Evolutionary conservation across 2,888 invertebrate species (phyloP).

Genomic region (Hirtodrosophila duncani): DNA sequence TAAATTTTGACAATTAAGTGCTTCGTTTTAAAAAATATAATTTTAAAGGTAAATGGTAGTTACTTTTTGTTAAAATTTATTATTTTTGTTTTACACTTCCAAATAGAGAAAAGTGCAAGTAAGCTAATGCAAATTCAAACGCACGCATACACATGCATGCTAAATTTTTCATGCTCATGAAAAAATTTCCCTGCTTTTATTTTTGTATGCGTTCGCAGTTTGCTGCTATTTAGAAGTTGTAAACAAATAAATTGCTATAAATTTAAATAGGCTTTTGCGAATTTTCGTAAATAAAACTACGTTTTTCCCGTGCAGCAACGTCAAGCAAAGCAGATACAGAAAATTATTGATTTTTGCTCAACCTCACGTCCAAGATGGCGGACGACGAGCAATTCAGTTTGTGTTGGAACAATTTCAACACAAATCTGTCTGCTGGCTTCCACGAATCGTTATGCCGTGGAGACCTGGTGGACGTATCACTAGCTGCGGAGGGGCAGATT

Average conservation of each 20-base stretch:
- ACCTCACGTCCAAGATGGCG: constrained; percentile 81
- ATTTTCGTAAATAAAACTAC: too few species aligned
- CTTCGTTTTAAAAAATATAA: constrained; percentile 23
- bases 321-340: constrained; percentile 55
- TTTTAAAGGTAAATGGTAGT: constrained; percentile 13
- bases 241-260: constrained; percentile 35
- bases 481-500: constrained; percentile 85
- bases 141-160: constrained; percentile 5
- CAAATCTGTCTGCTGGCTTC: constrained; percentile 85
- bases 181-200: constrained; percentile 64
- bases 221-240: constrained; percentile 33
- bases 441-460: constrained; percentile 85
- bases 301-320: constrained; percentile 27
- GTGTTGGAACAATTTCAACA: constrained; percentile 88
- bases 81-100: too few species aligned
- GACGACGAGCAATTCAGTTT: constrained; percentile 86
- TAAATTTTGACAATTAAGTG: constrained; percentile 24
- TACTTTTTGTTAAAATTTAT: background rate
- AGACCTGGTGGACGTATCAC: constrained; percentile 84
- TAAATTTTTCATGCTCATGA: constrained; percentile 22
- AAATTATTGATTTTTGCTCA: constrained; percentile 66
- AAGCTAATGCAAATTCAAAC: background rate
- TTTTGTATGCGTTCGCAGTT: constrained; percentile 42
- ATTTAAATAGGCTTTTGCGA: constrained; percentile 9
- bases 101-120: background rate